phyloP scores from a whole-genome alignment of 2,113 vertebrate genomes.

The Semnornis frantzii region DNA sequence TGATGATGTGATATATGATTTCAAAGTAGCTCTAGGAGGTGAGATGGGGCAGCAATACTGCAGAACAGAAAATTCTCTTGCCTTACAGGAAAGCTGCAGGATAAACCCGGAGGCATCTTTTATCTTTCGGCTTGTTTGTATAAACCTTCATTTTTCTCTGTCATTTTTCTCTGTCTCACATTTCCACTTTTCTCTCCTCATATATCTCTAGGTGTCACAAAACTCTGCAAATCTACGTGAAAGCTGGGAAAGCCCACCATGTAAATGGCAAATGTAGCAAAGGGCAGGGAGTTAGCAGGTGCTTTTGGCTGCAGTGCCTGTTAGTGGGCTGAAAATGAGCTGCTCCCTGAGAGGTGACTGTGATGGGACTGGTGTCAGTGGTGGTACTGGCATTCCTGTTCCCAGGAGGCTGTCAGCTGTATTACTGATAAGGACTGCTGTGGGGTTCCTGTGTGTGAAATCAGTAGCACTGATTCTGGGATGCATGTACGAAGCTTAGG shows the following conservation, averaged over 20 bases:
- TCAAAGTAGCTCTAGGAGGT: neutral
- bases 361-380: neutral
- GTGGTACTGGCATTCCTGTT: neutral
- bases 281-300: neutral
- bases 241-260: neutral
- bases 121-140: neutral
- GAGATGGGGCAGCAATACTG: neutral
- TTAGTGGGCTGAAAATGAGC: neutral
- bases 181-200: neutral
- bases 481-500: neutral
- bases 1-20: constrained; percentile 9
- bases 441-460: neutral
- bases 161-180: neutral
- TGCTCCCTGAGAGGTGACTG: neutral
- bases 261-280: neutral
- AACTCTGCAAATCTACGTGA: neutral
- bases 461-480: neutral
- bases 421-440: neutral
- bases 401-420: neutral
- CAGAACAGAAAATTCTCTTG: neutral
- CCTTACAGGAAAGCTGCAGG: neutral
- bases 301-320: accelerated
- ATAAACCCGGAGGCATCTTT: constrained; percentile 5
- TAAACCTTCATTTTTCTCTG: constrained; percentile 6
- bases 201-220: neutral